These are phyloP conservation scores for Arctia plantaginis DNA, from an alignment of 2,888 invertebrate genomes.

Conservation along the genomic window DNA sequence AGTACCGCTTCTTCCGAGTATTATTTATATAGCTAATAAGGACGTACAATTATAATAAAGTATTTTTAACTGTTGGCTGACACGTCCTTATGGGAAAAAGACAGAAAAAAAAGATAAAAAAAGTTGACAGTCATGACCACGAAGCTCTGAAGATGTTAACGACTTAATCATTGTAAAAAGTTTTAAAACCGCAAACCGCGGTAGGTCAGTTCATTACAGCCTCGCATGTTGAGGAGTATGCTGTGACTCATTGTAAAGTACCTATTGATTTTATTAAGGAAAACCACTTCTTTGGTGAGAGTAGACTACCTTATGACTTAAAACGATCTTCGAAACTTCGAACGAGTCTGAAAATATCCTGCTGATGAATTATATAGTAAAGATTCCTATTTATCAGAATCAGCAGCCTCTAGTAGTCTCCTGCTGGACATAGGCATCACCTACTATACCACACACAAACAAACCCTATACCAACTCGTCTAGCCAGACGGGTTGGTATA, in stretches of 20 bases:
- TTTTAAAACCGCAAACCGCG: constrained; percentile 32
- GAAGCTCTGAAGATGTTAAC: constrained; percentile 22
- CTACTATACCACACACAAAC: too few species aligned
- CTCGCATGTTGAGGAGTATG: not conserved
- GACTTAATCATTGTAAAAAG: constrained; percentile 34
- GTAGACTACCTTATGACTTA: not conserved
- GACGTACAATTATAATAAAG: not conserved
- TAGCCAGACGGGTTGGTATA: too few species aligned
- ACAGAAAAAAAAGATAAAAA: not conserved
- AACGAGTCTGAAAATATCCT: not conserved
- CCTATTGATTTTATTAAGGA: not conserved
- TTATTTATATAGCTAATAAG: not conserved
- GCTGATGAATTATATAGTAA: not conserved
- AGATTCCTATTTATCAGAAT: too few species aligned
- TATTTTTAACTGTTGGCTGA: not conserved
- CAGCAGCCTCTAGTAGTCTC: too few species aligned
- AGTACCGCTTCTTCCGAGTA: not conserved
- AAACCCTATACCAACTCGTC: too few species aligned
- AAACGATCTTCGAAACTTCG: too few species aligned
- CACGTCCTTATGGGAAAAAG: not conserved
- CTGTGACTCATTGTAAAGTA: constrained; percentile 5
- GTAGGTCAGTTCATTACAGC: constrained; percentile 24
- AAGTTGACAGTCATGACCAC: not conserved
- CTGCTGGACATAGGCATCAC: too few species aligned
- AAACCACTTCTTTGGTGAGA: not conserved